phyloP scores from a whole-genome alignment of 2,113 vertebrate genomes.

The Psammodynastes pulverulentus region DNA sequence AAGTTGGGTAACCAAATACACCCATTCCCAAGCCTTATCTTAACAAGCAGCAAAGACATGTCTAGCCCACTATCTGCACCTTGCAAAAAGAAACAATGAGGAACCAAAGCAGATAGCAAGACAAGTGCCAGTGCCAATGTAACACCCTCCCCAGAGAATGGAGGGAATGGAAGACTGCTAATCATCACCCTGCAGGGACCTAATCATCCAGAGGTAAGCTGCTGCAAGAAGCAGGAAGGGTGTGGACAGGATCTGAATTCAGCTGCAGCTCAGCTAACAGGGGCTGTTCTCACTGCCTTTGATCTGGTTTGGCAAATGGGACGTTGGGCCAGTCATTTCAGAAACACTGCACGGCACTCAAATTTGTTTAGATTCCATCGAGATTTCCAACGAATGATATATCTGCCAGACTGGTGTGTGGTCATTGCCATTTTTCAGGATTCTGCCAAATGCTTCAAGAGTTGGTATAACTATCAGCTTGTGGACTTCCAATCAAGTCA shows the following conservation, averaged over 20 bases:
- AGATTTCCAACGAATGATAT: slow-evolving; percentile 31
- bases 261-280: slow-evolving; percentile 73
- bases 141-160: slow-evolving; percentile 47
- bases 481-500: background rate
- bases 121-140: slow-evolving; percentile 16
- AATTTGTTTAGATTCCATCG: slow-evolving; percentile 60
- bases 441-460: slow-evolving; percentile 8
- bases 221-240: slow-evolving; percentile 82
- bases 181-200: slow-evolving; percentile 67
- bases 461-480: background rate
- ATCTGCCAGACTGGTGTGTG: slow-evolving; percentile 4
- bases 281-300: slow-evolving; percentile 80
- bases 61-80: slow-evolving; percentile 72
- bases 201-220: slow-evolving; percentile 73
- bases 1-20: slow-evolving; percentile 62
- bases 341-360: slow-evolving; percentile 53
- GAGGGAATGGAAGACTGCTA: slow-evolving; percentile 53
- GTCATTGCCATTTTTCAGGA: slow-evolving; percentile 13
- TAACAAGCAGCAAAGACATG: slow-evolving; percentile 64
- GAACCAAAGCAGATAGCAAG: slow-evolving; percentile 58
- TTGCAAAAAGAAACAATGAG: slow-evolving; percentile 70
- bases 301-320: slow-evolving; percentile 71
- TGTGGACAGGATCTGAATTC: slow-evolving; percentile 79
- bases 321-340: slow-evolving; percentile 77
- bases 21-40: slow-evolving; percentile 73